These are phyloP conservation scores for Apeltes quadracus DNA, from an alignment of 2,113 vertebrate genomes.

Conservation along the genomic window DNA sequence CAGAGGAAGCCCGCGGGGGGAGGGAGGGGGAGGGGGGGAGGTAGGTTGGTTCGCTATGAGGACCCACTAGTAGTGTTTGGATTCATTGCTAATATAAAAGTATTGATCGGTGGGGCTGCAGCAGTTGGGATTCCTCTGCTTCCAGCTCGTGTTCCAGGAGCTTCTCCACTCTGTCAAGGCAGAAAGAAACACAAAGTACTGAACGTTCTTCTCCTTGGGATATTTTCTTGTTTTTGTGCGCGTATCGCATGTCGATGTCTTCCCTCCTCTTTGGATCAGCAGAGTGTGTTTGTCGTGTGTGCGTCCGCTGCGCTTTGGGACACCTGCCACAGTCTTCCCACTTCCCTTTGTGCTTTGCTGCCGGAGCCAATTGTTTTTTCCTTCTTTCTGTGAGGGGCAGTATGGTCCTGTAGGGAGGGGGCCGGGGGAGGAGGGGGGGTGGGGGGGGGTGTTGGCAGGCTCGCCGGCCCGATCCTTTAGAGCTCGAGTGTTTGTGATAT, in stretches of 20 bases:
- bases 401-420: constrained; percentile 51
- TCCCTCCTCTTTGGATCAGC: constrained; percentile 32
- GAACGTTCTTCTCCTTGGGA: constrained; percentile 24
- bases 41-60: background rate
- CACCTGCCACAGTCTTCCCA: constrained; percentile 62
- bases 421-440: background rate
- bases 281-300: constrained; percentile 40
- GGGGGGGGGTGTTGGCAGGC: constrained; percentile 58
- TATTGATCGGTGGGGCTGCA: constrained; percentile 24
- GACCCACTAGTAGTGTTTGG: constrained; percentile 1
- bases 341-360: constrained; percentile 55
- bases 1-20: too few species aligned
- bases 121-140: background rate
- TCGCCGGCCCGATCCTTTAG: constrained; percentile 49
- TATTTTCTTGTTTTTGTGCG: background rate
- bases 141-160: constrained; percentile 30
- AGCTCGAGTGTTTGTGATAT: constrained; percentile 49
- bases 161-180: constrained; percentile 12
- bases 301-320: constrained; percentile 51
- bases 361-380: constrained; percentile 59
- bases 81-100: constrained; percentile 30
- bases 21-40: too few species aligned
- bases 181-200: constrained; percentile 45
- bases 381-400: constrained; percentile 49
- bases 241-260: constrained; percentile 27